phyloP scores from a whole-genome alignment of 1,140 invertebrate genomes.

The Penaeus chinensis region DNA sequence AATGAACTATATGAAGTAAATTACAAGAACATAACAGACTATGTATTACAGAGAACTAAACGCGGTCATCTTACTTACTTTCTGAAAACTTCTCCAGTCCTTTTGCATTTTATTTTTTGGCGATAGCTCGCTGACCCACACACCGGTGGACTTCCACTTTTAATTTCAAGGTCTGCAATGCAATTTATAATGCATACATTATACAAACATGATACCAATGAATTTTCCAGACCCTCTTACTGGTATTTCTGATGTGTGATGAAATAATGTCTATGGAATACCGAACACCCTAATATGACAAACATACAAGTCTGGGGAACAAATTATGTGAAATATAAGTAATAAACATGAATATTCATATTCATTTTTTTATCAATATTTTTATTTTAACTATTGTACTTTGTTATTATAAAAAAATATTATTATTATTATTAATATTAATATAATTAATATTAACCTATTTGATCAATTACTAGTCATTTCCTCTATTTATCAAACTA shows the following conservation, averaged over 20 bases:
- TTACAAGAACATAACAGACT: not conserved
- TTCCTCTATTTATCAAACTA: too few species aligned
- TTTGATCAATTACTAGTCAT: too few species aligned
- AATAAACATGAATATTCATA: too few species aligned
- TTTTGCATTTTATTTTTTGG: slow-evolving; percentile 51
- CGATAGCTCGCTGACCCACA: slow-evolving; percentile 45
- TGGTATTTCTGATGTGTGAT: not conserved
- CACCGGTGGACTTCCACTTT: slow-evolving; percentile 43
- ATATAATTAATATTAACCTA: too few species aligned
- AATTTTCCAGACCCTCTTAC: not conserved
- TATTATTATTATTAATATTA: too few species aligned
- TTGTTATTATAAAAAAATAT: not conserved
- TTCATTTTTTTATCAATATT: too few species aligned
- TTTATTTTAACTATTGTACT: not conserved
- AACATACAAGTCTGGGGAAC: not conserved
- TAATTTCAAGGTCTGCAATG: slow-evolving; percentile 43
- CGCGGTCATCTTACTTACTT: slow-evolving; percentile 40
- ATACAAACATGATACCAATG: not conserved
- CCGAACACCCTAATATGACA: not conserved
- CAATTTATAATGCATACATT: too few species aligned
- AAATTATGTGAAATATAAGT: too few species aligned
- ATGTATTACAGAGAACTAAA: not conserved
- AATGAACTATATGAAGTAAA: not conserved
- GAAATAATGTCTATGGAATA: not conserved
- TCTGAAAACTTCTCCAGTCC: slow-evolving; percentile 54